Evolutionary conservation across 2,888 invertebrate genomes (phyloP).

Genomic region (Endomychus coccineus): DNA sequence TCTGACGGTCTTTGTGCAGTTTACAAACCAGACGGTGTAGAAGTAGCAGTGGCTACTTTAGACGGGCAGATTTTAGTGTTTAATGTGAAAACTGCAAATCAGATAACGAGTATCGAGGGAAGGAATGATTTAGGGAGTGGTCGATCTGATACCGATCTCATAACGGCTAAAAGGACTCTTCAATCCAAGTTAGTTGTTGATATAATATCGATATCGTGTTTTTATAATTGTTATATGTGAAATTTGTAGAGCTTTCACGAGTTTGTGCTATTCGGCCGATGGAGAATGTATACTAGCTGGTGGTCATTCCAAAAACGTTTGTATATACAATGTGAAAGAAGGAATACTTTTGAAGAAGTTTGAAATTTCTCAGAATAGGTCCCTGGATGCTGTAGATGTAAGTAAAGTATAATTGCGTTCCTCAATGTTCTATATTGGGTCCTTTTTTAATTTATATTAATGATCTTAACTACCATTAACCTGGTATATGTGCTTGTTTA

Average conservation of each 20-base stretch:
- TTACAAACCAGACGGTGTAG: slow-evolving; percentile 84
- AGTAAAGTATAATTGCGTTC: slow-evolving; percentile 40
- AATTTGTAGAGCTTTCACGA: slow-evolving; percentile 73
- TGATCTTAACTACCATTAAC: too few relatives aligned
- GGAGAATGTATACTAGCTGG: slow-evolving; percentile 85
- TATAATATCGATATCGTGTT: not conserved
- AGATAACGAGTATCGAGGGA: slow-evolving; percentile 79
- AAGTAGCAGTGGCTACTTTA: slow-evolving; percentile 87
- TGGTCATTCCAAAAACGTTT: slow-evolving; percentile 90
- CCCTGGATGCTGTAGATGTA: slow-evolving; percentile 90
- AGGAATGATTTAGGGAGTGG: slow-evolving; percentile 83
- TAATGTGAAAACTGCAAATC: slow-evolving; percentile 60
- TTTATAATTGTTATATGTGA: not conserved
- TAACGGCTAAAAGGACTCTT: slow-evolving; percentile 78
- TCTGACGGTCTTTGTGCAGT: slow-evolving; percentile 78
- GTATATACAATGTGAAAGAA: slow-evolving; percentile 83
- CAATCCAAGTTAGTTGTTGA: slow-evolving; percentile 66
- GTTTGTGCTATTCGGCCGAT: slow-evolving; percentile 90
- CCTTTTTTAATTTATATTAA: too few relatives aligned
- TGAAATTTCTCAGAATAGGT: slow-evolving; percentile 88
- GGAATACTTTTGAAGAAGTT: slow-evolving; percentile 84
- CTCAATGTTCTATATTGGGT: too few relatives aligned
- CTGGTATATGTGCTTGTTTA: too few relatives aligned
- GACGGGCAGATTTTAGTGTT: slow-evolving; percentile 82
- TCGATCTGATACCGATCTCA: slow-evolving; percentile 70